These are phyloP conservation scores for Portevinia maculata DNA, from an alignment of 2,888 invertebrate genomes.

Conservation along the genomic window DNA sequence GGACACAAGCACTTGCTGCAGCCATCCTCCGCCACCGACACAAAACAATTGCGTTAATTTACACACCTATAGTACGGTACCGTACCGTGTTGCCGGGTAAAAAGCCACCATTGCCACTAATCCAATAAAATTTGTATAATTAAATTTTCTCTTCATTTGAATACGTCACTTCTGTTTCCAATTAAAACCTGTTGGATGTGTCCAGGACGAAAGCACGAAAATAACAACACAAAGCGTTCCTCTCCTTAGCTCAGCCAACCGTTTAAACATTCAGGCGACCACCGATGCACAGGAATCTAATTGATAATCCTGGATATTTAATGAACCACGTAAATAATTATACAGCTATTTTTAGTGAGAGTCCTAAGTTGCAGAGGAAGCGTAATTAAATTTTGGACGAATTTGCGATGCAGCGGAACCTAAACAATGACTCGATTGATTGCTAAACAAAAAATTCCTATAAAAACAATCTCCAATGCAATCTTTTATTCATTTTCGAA, in stretches of 20 bases:
- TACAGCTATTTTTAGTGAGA: conserved; percentile 67
- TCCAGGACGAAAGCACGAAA: conserved; percentile 38
- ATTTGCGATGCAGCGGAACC: conserved; percentile 51
- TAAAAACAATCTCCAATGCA: background rate
- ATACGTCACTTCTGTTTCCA: conserved; percentile 79
- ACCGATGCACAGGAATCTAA: conserved; percentile 50
- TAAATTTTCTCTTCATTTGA: conserved; percentile 83
- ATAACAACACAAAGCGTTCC: conserved; percentile 25
- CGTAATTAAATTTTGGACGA: conserved; percentile 64
- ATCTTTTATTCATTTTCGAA: conserved; percentile 2
- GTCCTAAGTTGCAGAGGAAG: conserved; percentile 5
- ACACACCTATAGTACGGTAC: conserved; percentile 69
- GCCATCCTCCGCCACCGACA: conserved; percentile 18
- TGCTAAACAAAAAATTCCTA: conserved; percentile 4
- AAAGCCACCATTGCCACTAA: conserved; percentile 77
- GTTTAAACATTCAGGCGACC: conserved; percentile 20
- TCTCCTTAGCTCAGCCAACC: conserved; percentile 22
- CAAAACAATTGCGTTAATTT: conserved; percentile 73
- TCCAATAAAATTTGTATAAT: conserved; percentile 83
- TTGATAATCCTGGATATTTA: conserved; percentile 73
- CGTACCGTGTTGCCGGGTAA: conserved; percentile 57
- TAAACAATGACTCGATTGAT: conserved; percentile 49
- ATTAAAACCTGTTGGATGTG: conserved; percentile 74
- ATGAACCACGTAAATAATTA: conserved; percentile 74
- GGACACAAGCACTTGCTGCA: conserved; percentile 12